These are phyloP conservation scores for Mesoclemmys tuberculata DNA, from an alignment of 2,113 vertebrate genomes.

Conservation along the genomic window DNA sequence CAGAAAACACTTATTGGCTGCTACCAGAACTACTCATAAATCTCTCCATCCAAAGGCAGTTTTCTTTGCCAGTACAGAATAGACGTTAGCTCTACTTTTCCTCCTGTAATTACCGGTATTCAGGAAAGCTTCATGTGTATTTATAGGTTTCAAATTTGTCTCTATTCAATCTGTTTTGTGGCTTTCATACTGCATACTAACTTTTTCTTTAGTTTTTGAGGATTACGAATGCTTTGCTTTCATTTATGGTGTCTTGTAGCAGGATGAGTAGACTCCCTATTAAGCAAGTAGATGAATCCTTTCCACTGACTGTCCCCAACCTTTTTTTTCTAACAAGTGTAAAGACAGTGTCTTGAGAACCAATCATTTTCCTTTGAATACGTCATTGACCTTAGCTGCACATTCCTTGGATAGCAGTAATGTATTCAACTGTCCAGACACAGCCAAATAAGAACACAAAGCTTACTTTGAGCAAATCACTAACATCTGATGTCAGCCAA, in stretches of 20 bases:
- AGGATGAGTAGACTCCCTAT: background rate
- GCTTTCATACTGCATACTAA: background rate
- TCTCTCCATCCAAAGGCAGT: background rate
- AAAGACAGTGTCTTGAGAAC: slow-evolving; percentile 54
- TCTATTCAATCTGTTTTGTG: background rate
- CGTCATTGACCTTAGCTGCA: slow-evolving; percentile 61
- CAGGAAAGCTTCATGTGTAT: background rate
- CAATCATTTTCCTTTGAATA: slow-evolving; percentile 45
- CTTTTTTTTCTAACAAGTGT: slow-evolving; percentile 20
- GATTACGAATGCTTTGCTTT: background rate
- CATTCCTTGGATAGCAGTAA: slow-evolving; percentile 74
- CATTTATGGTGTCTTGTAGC: background rate
- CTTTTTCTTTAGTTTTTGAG: background rate
- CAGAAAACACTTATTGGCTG: background rate
- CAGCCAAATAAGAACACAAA: slow-evolving; percentile 76
- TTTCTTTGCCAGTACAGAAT: background rate
- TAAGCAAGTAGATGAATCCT: background rate
- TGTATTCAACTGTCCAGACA: slow-evolving; percentile 71
- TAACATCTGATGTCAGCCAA: slow-evolving; percentile 65
- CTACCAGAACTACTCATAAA: background rate
- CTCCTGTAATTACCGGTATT: background rate
- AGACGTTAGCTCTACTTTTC: background rate
- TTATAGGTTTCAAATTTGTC: background rate
- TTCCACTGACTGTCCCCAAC: background rate
- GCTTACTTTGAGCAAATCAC: slow-evolving; percentile 71